Conservation (phyloP, 2,797 vertebrate species). For the Spondyliosoma cantharus region DNA sequence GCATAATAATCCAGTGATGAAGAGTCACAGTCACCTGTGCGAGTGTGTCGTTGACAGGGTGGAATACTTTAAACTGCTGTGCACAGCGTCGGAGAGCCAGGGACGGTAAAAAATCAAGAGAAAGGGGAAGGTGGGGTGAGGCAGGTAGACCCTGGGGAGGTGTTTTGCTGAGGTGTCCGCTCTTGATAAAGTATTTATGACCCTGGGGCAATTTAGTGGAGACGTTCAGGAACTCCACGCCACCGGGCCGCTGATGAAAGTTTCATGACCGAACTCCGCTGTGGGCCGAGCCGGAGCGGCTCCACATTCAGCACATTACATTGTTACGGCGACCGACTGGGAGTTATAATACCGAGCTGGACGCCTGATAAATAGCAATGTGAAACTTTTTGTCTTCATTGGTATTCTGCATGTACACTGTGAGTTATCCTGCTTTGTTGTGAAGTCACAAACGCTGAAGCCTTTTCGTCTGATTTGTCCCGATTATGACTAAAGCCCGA, state of each 20-base stretch:
- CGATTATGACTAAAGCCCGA: not conserved
- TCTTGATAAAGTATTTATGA: constrained; percentile 81
- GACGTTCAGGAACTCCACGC: constrained; percentile 67
- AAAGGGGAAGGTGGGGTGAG: constrained; percentile 2
- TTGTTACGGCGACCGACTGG: constrained; percentile 21
- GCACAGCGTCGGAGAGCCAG: constrained; percentile 14
- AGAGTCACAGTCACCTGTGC: not conserved
- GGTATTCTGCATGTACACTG: not conserved
- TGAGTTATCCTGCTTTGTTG: not conserved
- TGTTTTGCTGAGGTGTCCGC: constrained; percentile 75
- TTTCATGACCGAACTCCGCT: constrained; percentile 68
- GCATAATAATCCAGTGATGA: not conserved
- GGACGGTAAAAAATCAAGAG: not conserved
- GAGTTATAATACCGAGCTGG: not conserved
- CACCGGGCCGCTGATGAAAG: constrained; percentile 65
- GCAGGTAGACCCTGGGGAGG: constrained; percentile 48
- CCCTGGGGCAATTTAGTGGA: constrained; percentile 69
- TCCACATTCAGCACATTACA: constrained; percentile 42
- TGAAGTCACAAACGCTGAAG: not conserved
- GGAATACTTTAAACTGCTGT: constrained; percentile 30
- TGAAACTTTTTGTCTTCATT: not conserved
- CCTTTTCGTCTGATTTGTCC: not conserved
- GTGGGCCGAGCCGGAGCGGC: constrained; percentile 24
- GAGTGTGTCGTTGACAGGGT: constrained; percentile 2
- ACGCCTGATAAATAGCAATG: constrained; percentile 26